These are phyloP conservation scores for Stenichneumon culpator DNA, from an alignment of 2,888 invertebrate genomes.

Conservation along the genomic window DNA sequence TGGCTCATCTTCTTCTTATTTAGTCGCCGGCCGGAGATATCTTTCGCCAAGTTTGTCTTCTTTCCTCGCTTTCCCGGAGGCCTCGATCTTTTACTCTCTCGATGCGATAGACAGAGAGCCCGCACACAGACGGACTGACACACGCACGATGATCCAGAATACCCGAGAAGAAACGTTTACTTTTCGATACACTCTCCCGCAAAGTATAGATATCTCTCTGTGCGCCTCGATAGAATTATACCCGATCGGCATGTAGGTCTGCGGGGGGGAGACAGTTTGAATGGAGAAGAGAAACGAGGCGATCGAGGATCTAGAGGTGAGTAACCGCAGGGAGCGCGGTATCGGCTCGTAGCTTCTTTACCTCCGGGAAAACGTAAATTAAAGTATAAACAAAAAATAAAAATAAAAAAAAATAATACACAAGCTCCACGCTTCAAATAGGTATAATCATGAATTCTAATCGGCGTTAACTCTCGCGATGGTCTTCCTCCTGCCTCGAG, in stretches of 20 bases:
- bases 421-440: background rate
- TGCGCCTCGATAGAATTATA: conserved; percentile 21
- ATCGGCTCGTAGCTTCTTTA: background rate
- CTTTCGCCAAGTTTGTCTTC: conserved; percentile 43
- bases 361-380: conserved; percentile 11
- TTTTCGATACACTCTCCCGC: conserved; percentile 57
- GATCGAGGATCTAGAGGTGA: conserved; percentile 36
- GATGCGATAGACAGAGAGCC: conserved; percentile 20
- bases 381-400: background rate
- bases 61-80: conserved; percentile 65
- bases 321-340: background rate
- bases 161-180: conserved; percentile 50
- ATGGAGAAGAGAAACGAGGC: conserved; percentile 28
- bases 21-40: conserved; percentile 41
- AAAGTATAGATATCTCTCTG: conserved; percentile 22
- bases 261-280: conserved; percentile 25
- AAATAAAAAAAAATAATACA: background rate
- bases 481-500: conserved; percentile 52
- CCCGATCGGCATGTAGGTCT: conserved; percentile 23
- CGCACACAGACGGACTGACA: background rate
- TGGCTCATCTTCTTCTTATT: conserved; percentile 61
- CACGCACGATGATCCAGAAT: conserved; percentile 33
- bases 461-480: conserved; percentile 3
- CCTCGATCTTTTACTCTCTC: conserved; percentile 68
- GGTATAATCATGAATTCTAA: conserved; percentile 15